Percentiles rank a stretch among this genome's conserved stretches.
phyloP scores from a whole-genome alignment of 2,113 vertebrate species.

The Heloderma charlesbogerti region DNA sequence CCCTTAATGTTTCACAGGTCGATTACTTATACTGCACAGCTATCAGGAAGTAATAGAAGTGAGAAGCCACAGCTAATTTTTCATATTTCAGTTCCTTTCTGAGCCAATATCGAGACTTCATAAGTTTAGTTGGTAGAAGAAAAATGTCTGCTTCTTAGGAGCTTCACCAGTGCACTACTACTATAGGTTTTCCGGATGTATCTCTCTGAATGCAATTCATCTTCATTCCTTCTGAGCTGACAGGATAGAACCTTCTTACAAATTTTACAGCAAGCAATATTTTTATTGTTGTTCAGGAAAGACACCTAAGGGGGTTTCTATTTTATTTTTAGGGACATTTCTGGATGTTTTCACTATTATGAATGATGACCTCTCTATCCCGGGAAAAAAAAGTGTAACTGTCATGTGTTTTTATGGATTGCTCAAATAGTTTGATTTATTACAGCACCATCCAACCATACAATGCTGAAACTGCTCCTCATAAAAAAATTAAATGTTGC shows the following conservation, averaged over 20 bases:
- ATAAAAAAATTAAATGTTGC: constrained; percentile 44
- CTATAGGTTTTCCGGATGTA: constrained; percentile 43
- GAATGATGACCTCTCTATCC: constrained; percentile 66
- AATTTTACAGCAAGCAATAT: constrained; percentile 73
- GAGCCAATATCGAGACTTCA: constrained; percentile 31
- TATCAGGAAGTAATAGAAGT: background rate
- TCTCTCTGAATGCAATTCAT: constrained; percentile 66
- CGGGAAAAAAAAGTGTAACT: constrained; percentile 58
- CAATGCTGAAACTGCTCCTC: constrained; percentile 42
- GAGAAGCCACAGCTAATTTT: constrained; percentile 20
- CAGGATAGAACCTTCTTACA: constrained; percentile 70
- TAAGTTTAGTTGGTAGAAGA: constrained; percentile 42
- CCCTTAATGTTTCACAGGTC: background rate
- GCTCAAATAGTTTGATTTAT: constrained; percentile 65
- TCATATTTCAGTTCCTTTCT: constrained; percentile 18
- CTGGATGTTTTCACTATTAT: constrained; percentile 69
- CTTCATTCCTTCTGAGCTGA: constrained; percentile 70
- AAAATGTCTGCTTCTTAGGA: constrained; percentile 24
- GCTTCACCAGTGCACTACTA: constrained; percentile 46
- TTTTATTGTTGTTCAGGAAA: constrained; percentile 75
- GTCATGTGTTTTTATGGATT: constrained; percentile 61
- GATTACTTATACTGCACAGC: constrained; percentile 16
- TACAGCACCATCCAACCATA: constrained; percentile 55
- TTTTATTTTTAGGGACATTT: constrained; percentile 73
- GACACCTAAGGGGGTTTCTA: constrained; percentile 60